Evolutionary conservation across 30 jellyfish, hydroid and myxozoan species (phyloP), one percentile per base, ranked within the genome.

Genomic region (Aurelia aurita): DNA sequence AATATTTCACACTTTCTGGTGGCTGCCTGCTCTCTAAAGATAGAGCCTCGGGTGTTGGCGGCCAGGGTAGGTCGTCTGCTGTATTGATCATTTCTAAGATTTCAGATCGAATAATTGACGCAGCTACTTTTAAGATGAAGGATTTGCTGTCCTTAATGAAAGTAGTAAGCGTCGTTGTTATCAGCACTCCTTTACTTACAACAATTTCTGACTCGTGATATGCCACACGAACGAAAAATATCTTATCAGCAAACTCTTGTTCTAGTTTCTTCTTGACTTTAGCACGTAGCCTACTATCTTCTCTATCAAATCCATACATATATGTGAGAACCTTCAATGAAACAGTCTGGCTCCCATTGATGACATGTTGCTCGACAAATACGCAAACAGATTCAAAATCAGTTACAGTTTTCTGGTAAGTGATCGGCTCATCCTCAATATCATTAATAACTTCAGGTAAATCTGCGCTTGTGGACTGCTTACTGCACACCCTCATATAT

Each of bases 11-110:
- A 43, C 19, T 77, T 58, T 43, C 81, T 54, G 82, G 88, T 59
- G 88, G 88, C 10, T 35, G 47, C 13, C 13, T 35, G 13, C 47
- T 35, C 6, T 35, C 13, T 7, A 10, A 23, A 27, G 73, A 29
- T 12, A 74, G 72, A 44, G 74, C 73, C 13, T 74, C 86, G 61
- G 86, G 74, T 25, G 77, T 74, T 74, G 86, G 86, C 16, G 86
- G 86, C 86, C 73, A 74, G 22, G 86, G 86, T 74, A 74, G 28
- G 27, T 74, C 73, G 13, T 32, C 13, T 44, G 83, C 66, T 27
- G 61, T 8, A 54, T 25, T 53, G 0, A 74, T 74, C 86, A 74
- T 74, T 74, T 74, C 86, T 53, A 44, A 15, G 46, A 74, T 74
- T 46, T 74, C 76, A 47, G 72, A 25, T 54, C 86, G 51, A 27